Percentiles rank a stretch among this genome's conserved stretches.
These are phyloP conservation scores for Spilogale gracilis DNA, from an alignment of 2,113 vertebrate species.

Conservation along the genomic window DNA sequence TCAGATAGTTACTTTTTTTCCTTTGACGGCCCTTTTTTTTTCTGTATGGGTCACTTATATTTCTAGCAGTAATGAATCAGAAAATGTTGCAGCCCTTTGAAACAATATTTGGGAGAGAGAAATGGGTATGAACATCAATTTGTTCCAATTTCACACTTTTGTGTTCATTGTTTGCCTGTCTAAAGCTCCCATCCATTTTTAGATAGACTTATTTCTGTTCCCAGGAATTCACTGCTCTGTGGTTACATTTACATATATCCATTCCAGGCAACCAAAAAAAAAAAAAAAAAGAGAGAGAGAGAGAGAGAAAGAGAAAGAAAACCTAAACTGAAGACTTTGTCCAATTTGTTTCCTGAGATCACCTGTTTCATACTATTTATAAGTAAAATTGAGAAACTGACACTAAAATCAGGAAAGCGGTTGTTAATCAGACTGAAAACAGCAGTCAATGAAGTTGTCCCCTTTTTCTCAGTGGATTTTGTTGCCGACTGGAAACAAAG, in stretches of 20 bases:
- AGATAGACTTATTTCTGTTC: slow-evolving; percentile 64
- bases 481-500: neutral
- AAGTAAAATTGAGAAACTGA: slow-evolving; percentile 66
- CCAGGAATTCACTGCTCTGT: slow-evolving; percentile 34
- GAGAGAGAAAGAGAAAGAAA: too few relatives aligned
- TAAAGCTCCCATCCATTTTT: slow-evolving; percentile 46
- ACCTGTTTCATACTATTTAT: slow-evolving; percentile 66
- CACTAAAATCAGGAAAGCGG: slow-evolving; percentile 58
- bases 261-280: slow-evolving; percentile 61
- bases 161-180: slow-evolving; percentile 32
- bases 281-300: neutral
- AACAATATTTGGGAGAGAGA: neutral
- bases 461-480: slow-evolving; percentile 53
- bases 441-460: slow-evolving; percentile 27
- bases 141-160: neutral
- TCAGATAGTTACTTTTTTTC: neutral
- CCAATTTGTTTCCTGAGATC: slow-evolving; percentile 68
- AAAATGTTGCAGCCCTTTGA: neutral
- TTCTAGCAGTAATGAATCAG: slow-evolving; percentile 54
- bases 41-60: neutral
- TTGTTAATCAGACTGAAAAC: slow-evolving; percentile 62
- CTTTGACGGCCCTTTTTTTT: neutral
- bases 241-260: slow-evolving; percentile 62
- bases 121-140: slow-evolving; percentile 19
- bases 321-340: slow-evolving; percentile 14